Evolutionary conservation across 2,113 vertebrate genomes (phyloP).

Genomic region (Jacana jacana): DNA sequence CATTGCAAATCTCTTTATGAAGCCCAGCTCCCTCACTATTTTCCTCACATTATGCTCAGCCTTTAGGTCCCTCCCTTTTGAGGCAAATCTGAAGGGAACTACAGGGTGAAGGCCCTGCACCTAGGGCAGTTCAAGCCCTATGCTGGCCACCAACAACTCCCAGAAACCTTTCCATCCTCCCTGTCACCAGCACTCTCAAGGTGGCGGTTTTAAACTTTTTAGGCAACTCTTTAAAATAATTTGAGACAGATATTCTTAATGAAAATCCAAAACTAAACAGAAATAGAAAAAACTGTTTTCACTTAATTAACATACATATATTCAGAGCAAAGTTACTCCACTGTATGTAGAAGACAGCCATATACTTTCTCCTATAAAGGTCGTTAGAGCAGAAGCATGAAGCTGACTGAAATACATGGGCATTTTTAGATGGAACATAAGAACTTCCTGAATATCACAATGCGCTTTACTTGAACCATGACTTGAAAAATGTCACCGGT

Average conservation of each 20-base stretch:
- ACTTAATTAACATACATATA: background rate
- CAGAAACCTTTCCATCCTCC: background rate
- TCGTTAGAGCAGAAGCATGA: background rate
- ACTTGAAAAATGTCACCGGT: background rate
- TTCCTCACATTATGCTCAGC: background rate
- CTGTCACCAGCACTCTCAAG: background rate
- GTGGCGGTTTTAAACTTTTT: background rate
- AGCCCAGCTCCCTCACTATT: background rate
- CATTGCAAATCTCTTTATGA: background rate
- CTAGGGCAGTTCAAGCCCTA: background rate
- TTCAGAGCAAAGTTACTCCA: background rate
- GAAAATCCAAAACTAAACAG: background rate
- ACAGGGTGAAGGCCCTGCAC: background rate
- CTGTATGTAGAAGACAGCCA: background rate
- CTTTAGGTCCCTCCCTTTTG: background rate
- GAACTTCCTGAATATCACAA: slow-evolving; percentile 4
- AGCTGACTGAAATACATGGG: background rate
- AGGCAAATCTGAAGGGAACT: background rate
- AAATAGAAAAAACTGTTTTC: background rate
- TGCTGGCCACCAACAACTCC: background rate
- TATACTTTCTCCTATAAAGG: background rate
- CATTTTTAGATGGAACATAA: background rate
- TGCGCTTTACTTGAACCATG: slow-evolving; percentile 30
- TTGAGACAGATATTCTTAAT: background rate
- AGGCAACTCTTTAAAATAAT: background rate